Conservation (phyloP, 2,888 invertebrate genomes). For the Zygothrica quintamaculata region DNA sequence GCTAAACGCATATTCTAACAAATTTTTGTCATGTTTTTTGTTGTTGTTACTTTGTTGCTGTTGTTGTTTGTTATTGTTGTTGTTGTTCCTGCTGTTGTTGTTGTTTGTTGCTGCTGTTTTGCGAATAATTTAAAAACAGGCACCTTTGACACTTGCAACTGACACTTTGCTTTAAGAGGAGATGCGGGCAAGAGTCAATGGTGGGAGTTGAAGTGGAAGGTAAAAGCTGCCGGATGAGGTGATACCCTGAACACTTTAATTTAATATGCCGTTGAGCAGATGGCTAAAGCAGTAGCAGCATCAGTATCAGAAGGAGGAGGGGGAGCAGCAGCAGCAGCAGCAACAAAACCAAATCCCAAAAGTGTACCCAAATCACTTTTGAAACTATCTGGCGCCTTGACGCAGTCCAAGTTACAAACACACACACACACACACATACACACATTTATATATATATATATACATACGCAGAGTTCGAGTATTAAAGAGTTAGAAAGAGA, state of each 20-base stretch:
- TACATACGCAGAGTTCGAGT: background rate
- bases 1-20: conserved; percentile 76
- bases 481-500: background rate
- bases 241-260: conserved; percentile 73
- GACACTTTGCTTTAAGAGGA: conserved; percentile 57
- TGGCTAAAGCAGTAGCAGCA: too few species aligned
- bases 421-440: conserved; percentile 20
- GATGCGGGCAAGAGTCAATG: background rate
- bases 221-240: conserved; percentile 40
- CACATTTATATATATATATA: conserved; percentile 1
- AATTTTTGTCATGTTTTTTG: conserved; percentile 62
- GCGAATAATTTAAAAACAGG: conserved; percentile 74
- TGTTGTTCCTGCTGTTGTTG: conserved; percentile 19
- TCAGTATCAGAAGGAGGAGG: conserved; percentile 4
- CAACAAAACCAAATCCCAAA: conserved; percentile 68
- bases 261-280: conserved; percentile 77
- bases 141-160: conserved; percentile 81
- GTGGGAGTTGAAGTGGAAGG: conserved; percentile 5
- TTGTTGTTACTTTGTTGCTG: conserved; percentile 28
- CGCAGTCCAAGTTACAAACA: conserved; percentile 43
- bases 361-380: conserved; percentile 81
- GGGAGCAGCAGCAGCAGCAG: conserved; percentile 1
- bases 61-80: conserved; percentile 37
- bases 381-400: conserved; percentile 78
- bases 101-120: conserved; percentile 21